Percentiles rank a stretch among this genome's conserved stretches.
Conservation (phyloP, 2,888 invertebrate species). For the Nephrotoma appendiculata region DNA sequence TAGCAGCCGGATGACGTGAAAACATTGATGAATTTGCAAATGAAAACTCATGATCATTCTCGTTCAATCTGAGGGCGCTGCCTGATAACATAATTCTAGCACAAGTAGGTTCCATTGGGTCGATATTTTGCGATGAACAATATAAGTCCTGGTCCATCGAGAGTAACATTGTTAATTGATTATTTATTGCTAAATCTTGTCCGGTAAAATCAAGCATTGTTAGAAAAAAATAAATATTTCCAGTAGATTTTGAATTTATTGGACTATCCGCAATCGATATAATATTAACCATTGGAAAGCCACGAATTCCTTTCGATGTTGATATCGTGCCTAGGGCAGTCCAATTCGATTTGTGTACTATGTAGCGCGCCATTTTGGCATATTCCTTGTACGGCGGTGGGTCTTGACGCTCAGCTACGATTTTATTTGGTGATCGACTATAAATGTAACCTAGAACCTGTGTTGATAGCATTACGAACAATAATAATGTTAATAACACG, state of each 20-base stretch:
- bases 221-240: constrained; percentile 26
- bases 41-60: constrained; percentile 15
- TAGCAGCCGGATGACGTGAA: constrained; percentile 27
- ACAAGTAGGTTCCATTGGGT: constrained; percentile 33
- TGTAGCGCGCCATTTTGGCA: constrained; percentile 25
- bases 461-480: neutral
- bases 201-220: constrained; percentile 31
- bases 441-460: neutral
- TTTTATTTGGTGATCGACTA: neutral
- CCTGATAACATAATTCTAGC: constrained; percentile 26
- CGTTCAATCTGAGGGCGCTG: constrained; percentile 11
- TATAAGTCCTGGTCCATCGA: constrained; percentile 25
- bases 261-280: constrained; percentile 29
- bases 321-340: constrained; percentile 29
- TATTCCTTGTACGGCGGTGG: constrained; percentile 19
- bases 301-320: constrained; percentile 19
- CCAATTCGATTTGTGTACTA: constrained; percentile 29
- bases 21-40: constrained; percentile 19
- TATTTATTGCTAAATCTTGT: constrained; percentile 20
- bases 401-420: neutral
- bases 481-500: neutral
- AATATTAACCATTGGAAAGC: constrained; percentile 31
- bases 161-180: constrained; percentile 26
- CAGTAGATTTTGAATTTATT: constrained; percentile 21
- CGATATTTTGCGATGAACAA: constrained; percentile 20